Base-by-base conservation (phyloP, 2,888 invertebrate species). In the Campoletis raptor region DNA sequence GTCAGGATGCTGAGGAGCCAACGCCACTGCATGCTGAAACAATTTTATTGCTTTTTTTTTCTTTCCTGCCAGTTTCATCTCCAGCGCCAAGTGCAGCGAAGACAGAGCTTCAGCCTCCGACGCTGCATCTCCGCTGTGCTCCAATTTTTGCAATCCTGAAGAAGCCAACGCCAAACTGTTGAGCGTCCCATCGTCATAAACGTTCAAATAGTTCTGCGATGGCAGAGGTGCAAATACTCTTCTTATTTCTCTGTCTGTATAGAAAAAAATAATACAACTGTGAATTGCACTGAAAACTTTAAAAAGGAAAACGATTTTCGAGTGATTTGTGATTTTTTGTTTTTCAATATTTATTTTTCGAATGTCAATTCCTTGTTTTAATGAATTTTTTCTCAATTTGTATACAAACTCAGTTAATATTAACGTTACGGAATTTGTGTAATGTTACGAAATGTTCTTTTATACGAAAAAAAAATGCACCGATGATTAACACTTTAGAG, bases 1-100 rank as follows among this genome's bases (percentile, higher is more conserved):
- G 92, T 99, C 99, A 0, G 99, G 98, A 95, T 99, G 98, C 90
- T 97, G 96, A 0, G 99, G 99, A 18, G 98, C 98, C 61, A 99
- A 95, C 0, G 98, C 98, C 83, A 98, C 96, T 0, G 99, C 99
- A 94, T 99, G 99, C 94, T 98, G 97, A 92, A 98, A 97, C 45
- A 98, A 94, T 93, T 97, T 97, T 54, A 97, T 95, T 0, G 99
- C 98, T 94, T 98, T 98, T 79, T 97, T 97, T 78, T 96, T 95
- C 93, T 98, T 99, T 6, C 98, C 98, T 57, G 96, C 95, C 77
- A 96, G 95, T 92, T 97, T 97, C 96, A 98, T 98, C 89, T 98
- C 98, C 88, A 98, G 93, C 0, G 98, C 99, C 69, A 98, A 96
- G 89, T 97, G 97, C 79, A 99, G 94, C 0, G 98, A 97, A 57